These are phyloP conservation scores for Melinaea marsaeus DNA, from an alignment of 2,888 invertebrate genomes.

Conservation along the genomic window DNA sequence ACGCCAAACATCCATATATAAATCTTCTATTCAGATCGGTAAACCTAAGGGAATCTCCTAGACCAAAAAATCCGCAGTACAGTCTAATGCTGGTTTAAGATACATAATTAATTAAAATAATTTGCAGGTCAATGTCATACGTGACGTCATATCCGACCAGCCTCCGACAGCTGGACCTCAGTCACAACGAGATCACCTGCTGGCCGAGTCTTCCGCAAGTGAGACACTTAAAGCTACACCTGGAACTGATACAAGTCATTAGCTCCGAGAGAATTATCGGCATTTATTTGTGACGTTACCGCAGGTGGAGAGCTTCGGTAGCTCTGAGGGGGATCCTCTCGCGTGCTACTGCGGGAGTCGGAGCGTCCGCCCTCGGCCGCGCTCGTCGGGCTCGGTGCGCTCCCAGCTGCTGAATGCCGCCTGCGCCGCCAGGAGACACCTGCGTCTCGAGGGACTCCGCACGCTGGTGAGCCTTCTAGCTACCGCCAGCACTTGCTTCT, in stretches of 20 bases:
- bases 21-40: too few species aligned
- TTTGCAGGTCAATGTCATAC: slow-evolving; percentile 84
- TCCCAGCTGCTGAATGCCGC: slow-evolving; percentile 87
- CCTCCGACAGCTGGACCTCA: slow-evolving; percentile 93
- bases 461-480: slow-evolving; percentile 77
- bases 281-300: too few species aligned
- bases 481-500: too few species aligned
- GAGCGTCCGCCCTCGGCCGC: slow-evolving; percentile 46
- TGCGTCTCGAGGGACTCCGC: slow-evolving; percentile 87
- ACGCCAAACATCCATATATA: too few species aligned
- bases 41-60: too few species aligned
- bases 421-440: slow-evolving; percentile 90
- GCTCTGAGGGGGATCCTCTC: slow-evolving; percentile 81
- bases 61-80: too few species aligned
- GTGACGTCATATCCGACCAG: slow-evolving; percentile 93
- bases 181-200: slow-evolving; percentile 92
- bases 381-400: slow-evolving; percentile 81
- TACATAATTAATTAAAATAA: neutral
- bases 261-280: too few species aligned
- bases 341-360: slow-evolving; percentile 81
- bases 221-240: slow-evolving; percentile 25
- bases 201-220: slow-evolving; percentile 93
- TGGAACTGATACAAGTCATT: neutral
- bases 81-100: too few species aligned
- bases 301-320: slow-evolving; percentile 79